Evolutionary conservation across 2,888 invertebrate species (phyloP).

Genomic region (Ryuthela nishihirai): DNA sequence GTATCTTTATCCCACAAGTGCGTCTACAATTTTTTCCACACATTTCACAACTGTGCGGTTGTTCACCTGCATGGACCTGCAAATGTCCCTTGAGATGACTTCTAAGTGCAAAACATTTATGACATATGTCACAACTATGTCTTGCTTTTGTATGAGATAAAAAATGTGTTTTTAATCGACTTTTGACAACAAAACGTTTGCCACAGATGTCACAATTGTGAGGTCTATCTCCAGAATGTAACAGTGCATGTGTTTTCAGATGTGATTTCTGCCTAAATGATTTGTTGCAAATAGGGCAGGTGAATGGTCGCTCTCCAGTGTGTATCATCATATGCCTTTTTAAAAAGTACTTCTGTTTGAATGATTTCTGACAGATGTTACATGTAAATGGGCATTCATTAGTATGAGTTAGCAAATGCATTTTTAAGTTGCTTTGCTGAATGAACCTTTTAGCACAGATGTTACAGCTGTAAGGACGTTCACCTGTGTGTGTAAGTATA

Average conservation of each 20-base stretch:
- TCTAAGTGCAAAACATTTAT: slow-evolving; percentile 26
- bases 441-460: slow-evolving; percentile 31
- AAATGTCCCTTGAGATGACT: slow-evolving; percentile 23
- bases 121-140: slow-evolving; percentile 24
- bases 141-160: slow-evolving; percentile 22
- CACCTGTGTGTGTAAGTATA: slow-evolving; percentile 32
- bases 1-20: slow-evolving; percentile 9
- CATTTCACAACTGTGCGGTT: slow-evolving; percentile 5
- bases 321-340: slow-evolving; percentile 37
- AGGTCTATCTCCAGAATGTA: slow-evolving; percentile 29
- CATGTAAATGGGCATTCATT: slow-evolving; percentile 28
- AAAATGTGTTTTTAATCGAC: slow-evolving; percentile 30
- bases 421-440: slow-evolving; percentile 32
- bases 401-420: slow-evolving; percentile 30
- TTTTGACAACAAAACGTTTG: slow-evolving; percentile 33
- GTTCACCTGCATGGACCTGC: slow-evolving; percentile 9
- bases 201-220: slow-evolving; percentile 34
- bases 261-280: slow-evolving; percentile 35
- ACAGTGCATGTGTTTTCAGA: slow-evolving; percentile 24
- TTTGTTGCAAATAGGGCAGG: slow-evolving; percentile 25
- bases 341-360: slow-evolving; percentile 33
- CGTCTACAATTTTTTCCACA: slow-evolving; percentile 24
- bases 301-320: slow-evolving; percentile 33
- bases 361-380: slow-evolving; percentile 27
- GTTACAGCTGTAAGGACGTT: slow-evolving; percentile 26